These are phyloP conservation scores for Xestobium rufovillosum DNA, from an alignment of 2,888 invertebrate species.

Conservation along the genomic window DNA sequence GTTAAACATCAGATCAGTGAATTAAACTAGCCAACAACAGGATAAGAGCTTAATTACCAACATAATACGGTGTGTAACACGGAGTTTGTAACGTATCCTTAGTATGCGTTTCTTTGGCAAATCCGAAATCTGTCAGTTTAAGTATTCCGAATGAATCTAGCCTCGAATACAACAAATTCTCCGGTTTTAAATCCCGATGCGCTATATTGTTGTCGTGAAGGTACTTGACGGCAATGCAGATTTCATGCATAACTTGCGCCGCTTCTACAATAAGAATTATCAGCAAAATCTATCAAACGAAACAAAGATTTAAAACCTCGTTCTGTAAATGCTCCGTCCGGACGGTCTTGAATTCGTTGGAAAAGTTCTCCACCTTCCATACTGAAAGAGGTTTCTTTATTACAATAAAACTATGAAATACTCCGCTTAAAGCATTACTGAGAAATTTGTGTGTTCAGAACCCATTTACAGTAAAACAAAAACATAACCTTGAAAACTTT, in stretches of 20 bases:
- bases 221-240: constrained; percentile 89
- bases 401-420: not conserved
- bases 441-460: too few species aligned
- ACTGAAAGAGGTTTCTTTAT: constrained; percentile 43
- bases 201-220: constrained; percentile 93
- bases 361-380: constrained; percentile 99
- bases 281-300: constrained; percentile 4
- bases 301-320: constrained; percentile 49
- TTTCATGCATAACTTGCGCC: constrained; percentile 92
- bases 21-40: too few species aligned
- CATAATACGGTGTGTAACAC: constrained; percentile 99
- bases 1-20: too few species aligned
- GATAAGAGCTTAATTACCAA: too few species aligned
- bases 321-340: constrained; percentile 94
- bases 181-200: constrained; percentile 95
- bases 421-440: too few species aligned
- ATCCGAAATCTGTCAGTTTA: constrained; percentile 98
- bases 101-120: constrained; percentile 87
- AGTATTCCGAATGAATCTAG: constrained; percentile 69
- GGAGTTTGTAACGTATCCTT: constrained; percentile 93
- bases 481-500: too few species aligned
- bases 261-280: constrained; percentile 57
- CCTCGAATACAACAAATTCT: constrained; percentile 87
- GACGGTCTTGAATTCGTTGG: constrained; percentile 90
- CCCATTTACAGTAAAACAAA: too few species aligned